These are phyloP conservation scores for Himantopus leucocephalus DNA, from an alignment of 2,113 vertebrate genomes.

Conservation along the genomic window DNA sequence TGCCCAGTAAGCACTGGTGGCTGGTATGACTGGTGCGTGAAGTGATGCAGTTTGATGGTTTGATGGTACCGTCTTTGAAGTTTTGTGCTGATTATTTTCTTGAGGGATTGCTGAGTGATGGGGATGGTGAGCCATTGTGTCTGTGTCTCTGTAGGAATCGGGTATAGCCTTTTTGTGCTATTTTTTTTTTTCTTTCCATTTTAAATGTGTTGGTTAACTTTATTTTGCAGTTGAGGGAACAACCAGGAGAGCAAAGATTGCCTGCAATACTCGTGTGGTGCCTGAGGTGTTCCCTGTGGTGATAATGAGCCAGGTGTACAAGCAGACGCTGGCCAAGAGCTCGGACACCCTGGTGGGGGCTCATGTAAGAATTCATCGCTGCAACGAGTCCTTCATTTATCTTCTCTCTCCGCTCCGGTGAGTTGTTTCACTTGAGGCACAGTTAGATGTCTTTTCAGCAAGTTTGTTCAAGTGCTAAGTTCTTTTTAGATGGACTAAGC, in stretches of 20 bases:
- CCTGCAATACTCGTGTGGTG: constrained; percentile 81
- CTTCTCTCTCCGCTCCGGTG: constrained; percentile 93
- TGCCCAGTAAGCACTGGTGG: background rate
- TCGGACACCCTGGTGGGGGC: constrained; percentile 87
- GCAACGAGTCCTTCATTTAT: constrained; percentile 92
- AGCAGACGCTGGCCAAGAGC: constrained; percentile 93
- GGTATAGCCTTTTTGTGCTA: background rate
- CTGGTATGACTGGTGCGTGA: background rate
- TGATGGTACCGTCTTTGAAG: rapidly evolving
- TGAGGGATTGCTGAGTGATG: background rate
- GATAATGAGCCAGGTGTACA: constrained; percentile 92
- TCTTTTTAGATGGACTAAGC: background rate
- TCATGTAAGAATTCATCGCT: constrained; percentile 89
- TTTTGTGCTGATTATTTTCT: background rate
- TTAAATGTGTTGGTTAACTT: background rate
- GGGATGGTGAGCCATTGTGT: background rate
- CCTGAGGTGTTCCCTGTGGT: constrained; percentile 85
- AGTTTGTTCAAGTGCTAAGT: background rate
- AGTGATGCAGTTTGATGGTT: background rate
- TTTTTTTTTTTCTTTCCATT: background rate
- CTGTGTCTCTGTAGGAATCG: background rate
- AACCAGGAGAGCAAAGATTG: constrained; percentile 88
- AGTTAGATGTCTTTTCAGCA: background rate
- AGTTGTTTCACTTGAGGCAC: background rate
- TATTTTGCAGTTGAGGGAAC: constrained; percentile 85